Base-by-base conservation (phyloP, 23 tunicate genomes). In the Styela clava region DNA sequence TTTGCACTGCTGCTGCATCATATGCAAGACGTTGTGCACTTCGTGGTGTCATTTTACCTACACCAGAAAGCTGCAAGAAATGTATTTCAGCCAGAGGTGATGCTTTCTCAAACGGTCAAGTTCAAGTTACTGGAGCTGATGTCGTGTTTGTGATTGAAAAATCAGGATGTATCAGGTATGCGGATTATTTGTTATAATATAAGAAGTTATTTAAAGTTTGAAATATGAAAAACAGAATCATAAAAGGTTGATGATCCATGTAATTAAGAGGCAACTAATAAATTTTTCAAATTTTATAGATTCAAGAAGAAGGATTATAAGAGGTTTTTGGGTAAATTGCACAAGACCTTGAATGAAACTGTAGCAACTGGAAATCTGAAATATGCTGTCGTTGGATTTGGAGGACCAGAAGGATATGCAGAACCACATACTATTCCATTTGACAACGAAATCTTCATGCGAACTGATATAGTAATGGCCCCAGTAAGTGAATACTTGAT, bases 371-470 rank as follows among this genome's bases (percentile, higher is more conserved):
- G 85, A 28, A 44, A 82, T 35, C 64, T 68, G 64, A 64, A 67
- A 51, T 93, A 68, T 81, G 77, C 28, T 24, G 36, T 93, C 52
- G 98, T 93, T 61, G 98, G 93, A 29, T 93, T 89, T 69, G 98
- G 98, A 30, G 98, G 98, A 26, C 78, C 87, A 29, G 88, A 82
- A 7, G 87, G 81, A n/a, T 64, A 26, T 69, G 74, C 52, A 3
- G 79, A 52, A 27, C 94, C 98, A 2, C 92, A 84, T 74, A 81
- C 89, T 29, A 32, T 63, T 74, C 88, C 98, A 61, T 31, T 93
- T 37, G 34, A 74, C 36, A 67, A 67, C 73, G 35, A 83, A 22
- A 25, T 78, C n/a, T 82, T 76, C 31, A 28, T 28, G 30, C 31
- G 22, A 23, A 67, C 71, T 1, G 30, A 26, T 23, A 67, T 22